phyloP scores from a whole-genome alignment of 2,888 invertebrate genomes.

The Papilio gigon region DNA sequence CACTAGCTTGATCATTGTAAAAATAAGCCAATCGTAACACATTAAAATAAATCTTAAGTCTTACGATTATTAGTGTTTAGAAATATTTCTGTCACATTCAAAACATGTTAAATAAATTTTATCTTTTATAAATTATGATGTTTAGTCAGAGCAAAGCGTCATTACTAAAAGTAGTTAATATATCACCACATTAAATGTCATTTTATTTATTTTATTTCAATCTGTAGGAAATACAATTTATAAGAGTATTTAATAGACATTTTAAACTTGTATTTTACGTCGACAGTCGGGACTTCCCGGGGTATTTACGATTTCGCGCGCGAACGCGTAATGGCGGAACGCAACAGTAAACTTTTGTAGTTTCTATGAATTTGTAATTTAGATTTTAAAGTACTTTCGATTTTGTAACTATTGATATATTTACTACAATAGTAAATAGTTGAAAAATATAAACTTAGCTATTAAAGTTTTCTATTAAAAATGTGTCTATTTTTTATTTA shows the following conservation, averaged over 20 bases:
- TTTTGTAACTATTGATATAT: slow-evolving; percentile 3
- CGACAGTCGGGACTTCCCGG: slow-evolving; percentile 23
- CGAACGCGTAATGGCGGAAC: slow-evolving; percentile 1
- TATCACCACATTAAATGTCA: not conserved
- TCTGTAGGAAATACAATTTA: slow-evolving; percentile 17
- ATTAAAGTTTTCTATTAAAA: no score
- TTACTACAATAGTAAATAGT: slow-evolving; percentile 1
- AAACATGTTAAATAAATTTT: not conserved
- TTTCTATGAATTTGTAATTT: slow-evolving; percentile 18
- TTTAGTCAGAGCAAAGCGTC: not conserved
- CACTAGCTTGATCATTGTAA: no score
- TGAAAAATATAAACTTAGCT: no score
- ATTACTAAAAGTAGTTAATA: slow-evolving; percentile 7
- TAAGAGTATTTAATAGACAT: slow-evolving; percentile 18
- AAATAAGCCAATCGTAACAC: not conserved
- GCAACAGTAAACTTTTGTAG: slow-evolving; percentile 21
- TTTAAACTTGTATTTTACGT: slow-evolving; percentile 22
- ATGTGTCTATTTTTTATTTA: no score
- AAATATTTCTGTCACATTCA: not conserved
- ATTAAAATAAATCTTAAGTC: slow-evolving; percentile 10
- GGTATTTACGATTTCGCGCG: slow-evolving; percentile 32
- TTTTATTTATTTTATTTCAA: slow-evolving; percentile 1
- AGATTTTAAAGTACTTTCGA: slow-evolving; percentile 16
- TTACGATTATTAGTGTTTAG: not conserved
- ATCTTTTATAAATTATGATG: not conserved